Conservation (phyloP, 2,888 invertebrate genomes). For the Apotomis capreana region DNA sequence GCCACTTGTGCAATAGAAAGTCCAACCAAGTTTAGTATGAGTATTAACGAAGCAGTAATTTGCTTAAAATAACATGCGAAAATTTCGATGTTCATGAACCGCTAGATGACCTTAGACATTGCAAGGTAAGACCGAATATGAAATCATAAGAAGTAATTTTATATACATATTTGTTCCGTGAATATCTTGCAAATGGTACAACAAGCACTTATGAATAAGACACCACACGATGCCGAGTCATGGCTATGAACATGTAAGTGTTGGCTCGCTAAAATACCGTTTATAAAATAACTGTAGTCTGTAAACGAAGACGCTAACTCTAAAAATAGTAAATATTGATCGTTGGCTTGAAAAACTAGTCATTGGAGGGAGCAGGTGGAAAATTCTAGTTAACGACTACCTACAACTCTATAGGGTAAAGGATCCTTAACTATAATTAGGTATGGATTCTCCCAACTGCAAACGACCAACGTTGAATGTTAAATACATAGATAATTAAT, state of each 20-base stretch:
- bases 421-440: neutral
- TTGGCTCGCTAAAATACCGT: conserved; percentile 30
- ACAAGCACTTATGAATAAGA: conserved; percentile 23
- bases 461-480: neutral
- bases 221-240: conserved; percentile 31
- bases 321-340: conserved; percentile 20
- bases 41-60: conserved; percentile 24
- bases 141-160: conserved; percentile 27
- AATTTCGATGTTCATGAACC: conserved; percentile 16
- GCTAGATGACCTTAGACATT: conserved; percentile 32
- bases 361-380: conserved; percentile 28
- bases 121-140: conserved; percentile 26
- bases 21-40: conserved; percentile 18
- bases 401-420: neutral
- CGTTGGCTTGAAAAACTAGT: conserved; percentile 31
- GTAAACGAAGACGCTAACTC: conserved; percentile 9
- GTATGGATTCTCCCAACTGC: conserved; percentile 2
- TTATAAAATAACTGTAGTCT: conserved; percentile 39
- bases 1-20: conserved; percentile 14
- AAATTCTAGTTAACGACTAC: conserved; percentile 6
- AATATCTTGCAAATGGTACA: conserved; percentile 25
- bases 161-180: conserved; percentile 36
- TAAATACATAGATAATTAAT: neutral
- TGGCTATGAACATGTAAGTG: conserved; percentile 16
- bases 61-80: conserved; percentile 37